phyloP scores from a whole-genome alignment of 2,888 invertebrate species.

The Cosmorhoe ocellata region DNA sequence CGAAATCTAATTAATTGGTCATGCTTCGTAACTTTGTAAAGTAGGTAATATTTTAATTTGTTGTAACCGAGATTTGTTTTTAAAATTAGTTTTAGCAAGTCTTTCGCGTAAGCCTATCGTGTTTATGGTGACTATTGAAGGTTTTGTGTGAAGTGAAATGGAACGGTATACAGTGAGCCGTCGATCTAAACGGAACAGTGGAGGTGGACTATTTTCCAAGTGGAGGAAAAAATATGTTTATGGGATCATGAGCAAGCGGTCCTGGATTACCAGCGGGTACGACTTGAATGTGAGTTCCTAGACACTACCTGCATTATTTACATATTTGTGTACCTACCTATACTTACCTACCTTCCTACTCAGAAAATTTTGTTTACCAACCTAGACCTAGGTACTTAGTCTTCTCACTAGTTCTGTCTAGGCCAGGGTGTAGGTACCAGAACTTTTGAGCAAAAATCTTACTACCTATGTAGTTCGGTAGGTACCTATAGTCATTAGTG shows the following conservation, averaged over 20 bases:
- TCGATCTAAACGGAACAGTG: constrained; percentile 64
- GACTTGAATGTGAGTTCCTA: constrained; percentile 75
- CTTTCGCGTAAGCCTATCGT: constrained; percentile 56
- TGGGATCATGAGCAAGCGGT: constrained; percentile 56
- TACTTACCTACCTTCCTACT: background rate
- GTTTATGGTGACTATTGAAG: constrained; percentile 46
- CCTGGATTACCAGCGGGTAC: constrained; percentile 69
- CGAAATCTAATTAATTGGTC: constrained; percentile 42
- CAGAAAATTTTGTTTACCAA: background rate
- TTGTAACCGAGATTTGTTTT: constrained; percentile 50
- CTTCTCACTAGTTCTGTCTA: too few relatives aligned
- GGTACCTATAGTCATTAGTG: too few relatives aligned
- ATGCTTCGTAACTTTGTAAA: constrained; percentile 62
- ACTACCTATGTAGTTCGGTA: too few relatives aligned
- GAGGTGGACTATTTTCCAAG: constrained; percentile 63
- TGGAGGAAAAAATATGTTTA: constrained; percentile 67
- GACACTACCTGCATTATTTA: background rate
- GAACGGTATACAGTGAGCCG: constrained; percentile 69
- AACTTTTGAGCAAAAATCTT: too few relatives aligned
- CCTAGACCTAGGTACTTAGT: background rate
- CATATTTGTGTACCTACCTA: background rate
- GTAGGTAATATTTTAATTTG: constrained; percentile 65
- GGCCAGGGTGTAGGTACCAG: too few relatives aligned
- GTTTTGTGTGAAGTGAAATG: constrained; percentile 40
- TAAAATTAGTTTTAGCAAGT: constrained; percentile 62